Evolutionary conservation across 2,888 invertebrate species (phyloP), one percentile per base, ranked within the genome.

Genomic region (Netelia fuscicornis): DNA sequence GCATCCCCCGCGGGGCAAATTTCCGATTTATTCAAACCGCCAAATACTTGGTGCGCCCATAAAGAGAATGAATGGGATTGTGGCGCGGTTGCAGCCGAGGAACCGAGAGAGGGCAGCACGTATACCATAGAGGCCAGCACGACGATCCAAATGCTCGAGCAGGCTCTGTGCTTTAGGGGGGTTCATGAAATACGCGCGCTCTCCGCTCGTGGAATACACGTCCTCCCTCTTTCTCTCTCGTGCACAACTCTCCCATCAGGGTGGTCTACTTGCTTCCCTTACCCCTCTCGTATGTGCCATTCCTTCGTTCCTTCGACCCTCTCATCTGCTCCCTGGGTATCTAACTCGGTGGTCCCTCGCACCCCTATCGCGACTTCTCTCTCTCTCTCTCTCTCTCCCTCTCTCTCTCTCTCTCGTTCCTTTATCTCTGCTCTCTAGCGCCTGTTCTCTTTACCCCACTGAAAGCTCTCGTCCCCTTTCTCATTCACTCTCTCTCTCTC

Each of bases 1-100:
- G 58, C 74, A 76, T 77, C 64, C 87, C 87, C 85, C 88, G 86
- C 81, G 87, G 87, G 90, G 91, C 89, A 90, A 90, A 90, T 90
- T 92, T 87, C 91, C 91, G 92, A 93, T 93, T 93, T 93, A 92
- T 92, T 92, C 90, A 91, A 92, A 90, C 90, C 90, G 86, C 90
- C 90, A 86, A 93, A 92, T 93, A 92, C 92, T 91, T 91, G 90
- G 88, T 90, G 89, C 89, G 89, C 90, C 92, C 91, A 92, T 92
- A 92, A 92, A 92, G 92, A 91, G 90, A 92, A 92, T 91, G 90
- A 92, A 92, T 92, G 90, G 92, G 91, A 91, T 92, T 91, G 91
- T 89, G 89, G 90, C 89, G 89, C 88, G 89, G 89, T 90, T 90
- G 89, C 90, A 90, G 88, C 56, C 17, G 56, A 75, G 8, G 42